Conservation (phyloP, 2,888 invertebrate genomes). For the Camptogramma bilineatum region DNA sequence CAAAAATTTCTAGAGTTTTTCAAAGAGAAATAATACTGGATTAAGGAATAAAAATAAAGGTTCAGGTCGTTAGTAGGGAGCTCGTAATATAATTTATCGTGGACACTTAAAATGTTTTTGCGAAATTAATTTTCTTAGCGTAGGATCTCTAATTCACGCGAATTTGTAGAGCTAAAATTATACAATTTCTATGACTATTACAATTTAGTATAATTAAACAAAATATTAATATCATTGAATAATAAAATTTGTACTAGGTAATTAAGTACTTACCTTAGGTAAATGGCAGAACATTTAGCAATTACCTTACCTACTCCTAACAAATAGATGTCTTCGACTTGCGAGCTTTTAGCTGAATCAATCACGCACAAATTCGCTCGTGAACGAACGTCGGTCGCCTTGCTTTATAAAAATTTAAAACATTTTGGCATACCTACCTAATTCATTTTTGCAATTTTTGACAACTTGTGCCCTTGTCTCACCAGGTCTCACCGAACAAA, state of each 20-base stretch:
- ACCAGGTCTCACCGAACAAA: too few species aligned
- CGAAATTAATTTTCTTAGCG: neutral
- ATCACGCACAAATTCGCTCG: too few species aligned
- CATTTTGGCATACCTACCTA: too few species aligned
- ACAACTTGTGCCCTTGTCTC: too few species aligned
- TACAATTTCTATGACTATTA: too few species aligned
- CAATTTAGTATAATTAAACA: too few species aligned
- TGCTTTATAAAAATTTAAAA: too few species aligned
- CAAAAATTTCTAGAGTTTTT: neutral
- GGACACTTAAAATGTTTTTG: slow-evolving; percentile 3
- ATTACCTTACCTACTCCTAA: too few species aligned
- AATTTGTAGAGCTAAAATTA: neutral
- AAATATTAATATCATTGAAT: neutral
- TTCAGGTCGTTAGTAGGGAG: neutral
- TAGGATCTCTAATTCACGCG: neutral
- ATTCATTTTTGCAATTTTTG: too few species aligned
- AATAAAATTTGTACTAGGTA: neutral
- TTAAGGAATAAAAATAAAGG: neutral
- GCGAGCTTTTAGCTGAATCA: too few species aligned
- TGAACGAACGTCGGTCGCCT: too few species aligned
- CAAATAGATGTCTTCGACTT: too few species aligned
- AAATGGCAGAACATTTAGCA: neutral
- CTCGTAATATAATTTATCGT: neutral
- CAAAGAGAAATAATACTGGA: neutral
- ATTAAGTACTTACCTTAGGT: neutral